phyloP scores from a whole-genome alignment of 2,113 vertebrate genomes.

The Chloropsis cyanopogon region DNA sequence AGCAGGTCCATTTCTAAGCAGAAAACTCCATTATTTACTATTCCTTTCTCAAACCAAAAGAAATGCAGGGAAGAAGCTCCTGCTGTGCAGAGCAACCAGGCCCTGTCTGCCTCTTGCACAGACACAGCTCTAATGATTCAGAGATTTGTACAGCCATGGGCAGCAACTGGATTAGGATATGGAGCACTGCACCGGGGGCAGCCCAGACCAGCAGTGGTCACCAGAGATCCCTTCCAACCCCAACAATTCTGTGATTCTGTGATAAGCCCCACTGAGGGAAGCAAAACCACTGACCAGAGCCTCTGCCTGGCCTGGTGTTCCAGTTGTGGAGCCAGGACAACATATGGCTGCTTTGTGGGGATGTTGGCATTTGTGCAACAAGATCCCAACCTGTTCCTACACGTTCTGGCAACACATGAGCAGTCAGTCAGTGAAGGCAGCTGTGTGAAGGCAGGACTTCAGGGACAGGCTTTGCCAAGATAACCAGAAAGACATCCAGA shows the following conservation, averaged over 20 bases:
- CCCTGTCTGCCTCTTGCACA: not conserved
- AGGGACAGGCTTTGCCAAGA: not conserved
- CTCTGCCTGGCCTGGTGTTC: not conserved
- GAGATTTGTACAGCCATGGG: not conserved
- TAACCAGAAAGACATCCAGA: not conserved
- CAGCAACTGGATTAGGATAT: not conserved
- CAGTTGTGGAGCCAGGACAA: not conserved
- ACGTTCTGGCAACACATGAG: not conserved
- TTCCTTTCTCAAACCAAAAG: not conserved
- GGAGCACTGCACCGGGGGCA: not conserved
- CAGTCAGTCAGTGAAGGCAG: not conserved
- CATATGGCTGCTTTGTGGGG: not conserved
- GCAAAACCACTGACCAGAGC: not conserved
- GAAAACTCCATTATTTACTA: not conserved
- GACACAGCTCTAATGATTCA: not conserved
- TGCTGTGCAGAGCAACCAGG: not conserved
- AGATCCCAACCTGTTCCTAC: not conserved
- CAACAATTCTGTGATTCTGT: not conserved
- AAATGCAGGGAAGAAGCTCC: not conserved
- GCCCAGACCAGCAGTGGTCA: not conserved
- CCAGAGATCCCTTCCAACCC: not conserved
- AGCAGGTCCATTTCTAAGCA: not conserved
- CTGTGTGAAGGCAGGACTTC: not conserved
- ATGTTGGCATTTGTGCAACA: not conserved
- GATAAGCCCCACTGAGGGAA: not conserved